phyloP scores from a whole-genome alignment of 2,113 vertebrate species.

The Urocitellus parryii region DNA sequence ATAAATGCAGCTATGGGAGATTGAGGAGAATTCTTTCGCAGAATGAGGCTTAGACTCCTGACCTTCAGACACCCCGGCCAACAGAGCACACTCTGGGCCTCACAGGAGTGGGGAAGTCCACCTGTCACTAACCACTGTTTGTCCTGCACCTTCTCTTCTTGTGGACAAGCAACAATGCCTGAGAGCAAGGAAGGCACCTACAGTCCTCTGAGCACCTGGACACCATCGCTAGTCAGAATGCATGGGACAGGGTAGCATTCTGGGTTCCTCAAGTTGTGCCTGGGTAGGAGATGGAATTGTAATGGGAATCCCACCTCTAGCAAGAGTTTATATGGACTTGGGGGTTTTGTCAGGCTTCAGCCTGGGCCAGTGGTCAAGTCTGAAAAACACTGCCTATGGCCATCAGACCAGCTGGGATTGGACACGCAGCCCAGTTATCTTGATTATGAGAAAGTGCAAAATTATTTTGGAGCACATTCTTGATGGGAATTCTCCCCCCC shows the following conservation, averaged over 20 bases:
- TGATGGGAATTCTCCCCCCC: neutral
- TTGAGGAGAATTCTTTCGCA: neutral
- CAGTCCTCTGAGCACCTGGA: too few relatives aligned
- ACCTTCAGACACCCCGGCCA: neutral
- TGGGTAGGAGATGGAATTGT: neutral
- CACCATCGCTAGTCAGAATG: too few relatives aligned
- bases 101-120: fast-evolving
- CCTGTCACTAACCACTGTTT: fast-evolving
- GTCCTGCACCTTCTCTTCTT: neutral
- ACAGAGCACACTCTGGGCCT: fast-evolving
- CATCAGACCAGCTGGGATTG: neutral
- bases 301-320: fast-evolving
- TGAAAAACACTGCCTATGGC: neutral
- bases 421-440: neutral
- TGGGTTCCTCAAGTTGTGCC: neutral
- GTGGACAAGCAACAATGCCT: fast-evolving
- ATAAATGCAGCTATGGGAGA: too few relatives aligned
- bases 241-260: fast-evolving
- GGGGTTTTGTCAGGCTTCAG: neutral
- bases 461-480: neutral
- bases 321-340: neutral
- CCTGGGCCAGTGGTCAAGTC: neutral
- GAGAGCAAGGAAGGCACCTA: fast-evolving
- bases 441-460: neutral
- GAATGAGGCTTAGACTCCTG: neutral